A percentile compares a stretch with the other conserved stretches of the same genome.
phyloP scores from a whole-genome alignment of 1,140 invertebrate genomes.

The Drosophila sechellia region DNA sequence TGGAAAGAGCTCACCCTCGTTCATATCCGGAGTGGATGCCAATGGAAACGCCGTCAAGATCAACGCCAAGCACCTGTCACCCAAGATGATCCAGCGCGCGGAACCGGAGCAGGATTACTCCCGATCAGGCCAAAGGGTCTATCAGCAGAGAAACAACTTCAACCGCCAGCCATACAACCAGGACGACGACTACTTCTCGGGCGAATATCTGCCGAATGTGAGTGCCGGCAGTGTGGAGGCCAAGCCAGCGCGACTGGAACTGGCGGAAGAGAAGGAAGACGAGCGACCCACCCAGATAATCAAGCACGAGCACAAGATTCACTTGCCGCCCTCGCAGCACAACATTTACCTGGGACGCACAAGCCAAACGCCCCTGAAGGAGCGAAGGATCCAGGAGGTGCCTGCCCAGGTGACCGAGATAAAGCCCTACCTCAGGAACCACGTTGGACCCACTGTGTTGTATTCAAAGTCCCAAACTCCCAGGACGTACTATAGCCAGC shows the following conservation, averaged over 20 bases:
- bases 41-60: conserved; percentile 69
- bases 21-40: conserved; percentile 47
- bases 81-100: conserved; percentile 52
- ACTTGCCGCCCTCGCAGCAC: conserved; percentile 75
- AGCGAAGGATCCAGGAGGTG: conserved; percentile 42
- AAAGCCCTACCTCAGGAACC: conserved; percentile 63
- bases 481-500: conserved; percentile 52
- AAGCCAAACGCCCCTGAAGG: conserved; percentile 48
- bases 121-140: conserved; percentile 35
- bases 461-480: conserved; percentile 56
- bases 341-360: conserved; percentile 72
- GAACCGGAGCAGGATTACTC: conserved; percentile 64
- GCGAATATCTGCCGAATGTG: conserved; percentile 69
- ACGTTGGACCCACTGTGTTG: conserved; percentile 55
- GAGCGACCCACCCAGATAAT: conserved; percentile 64
- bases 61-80: conserved; percentile 56
- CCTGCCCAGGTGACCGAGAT: conserved; percentile 68
- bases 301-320: conserved; percentile 81
- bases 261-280: conserved; percentile 26
- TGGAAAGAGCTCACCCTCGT: conserved; percentile 21
- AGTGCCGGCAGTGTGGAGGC: conserved; percentile 60
- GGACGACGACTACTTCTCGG: conserved; percentile 70
- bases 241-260: conserved; percentile 68
- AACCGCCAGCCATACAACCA: conserved; percentile 59
- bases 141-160: conserved; percentile 51